Conservation (phyloP, 2,888 invertebrate genomes). For the Sipha maydis region DNA sequence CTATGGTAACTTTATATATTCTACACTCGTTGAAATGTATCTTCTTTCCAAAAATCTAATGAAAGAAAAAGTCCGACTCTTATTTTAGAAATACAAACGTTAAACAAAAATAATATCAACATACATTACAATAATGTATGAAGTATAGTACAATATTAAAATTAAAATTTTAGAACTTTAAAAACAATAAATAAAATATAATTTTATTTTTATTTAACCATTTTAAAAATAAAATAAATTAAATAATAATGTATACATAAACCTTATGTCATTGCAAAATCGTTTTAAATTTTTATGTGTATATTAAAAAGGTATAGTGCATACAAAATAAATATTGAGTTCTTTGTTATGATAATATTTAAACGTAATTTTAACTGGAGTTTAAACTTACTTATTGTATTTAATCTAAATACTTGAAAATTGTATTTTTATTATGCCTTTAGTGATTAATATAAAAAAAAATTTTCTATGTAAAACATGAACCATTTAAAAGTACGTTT, state of each 20-base stretch:
- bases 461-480: neutral
- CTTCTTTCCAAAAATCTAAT: slow-evolving; percentile 35
- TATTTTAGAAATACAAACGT: neutral
- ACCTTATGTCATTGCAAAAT: too few relatives aligned
- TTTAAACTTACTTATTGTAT: too few relatives aligned
- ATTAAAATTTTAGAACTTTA: neutral
- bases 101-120: neutral
- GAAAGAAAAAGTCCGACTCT: slow-evolving; percentile 12
- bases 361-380: too few relatives aligned
- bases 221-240: neutral
- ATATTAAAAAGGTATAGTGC: too few relatives aligned
- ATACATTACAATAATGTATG: neutral
- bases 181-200: slow-evolving; percentile 21
- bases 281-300: too few relatives aligned
- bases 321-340: too few relatives aligned
- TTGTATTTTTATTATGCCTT: too few relatives aligned
- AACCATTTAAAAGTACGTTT: neutral
- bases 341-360: too few relatives aligned
- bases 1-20: neutral
- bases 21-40: neutral
- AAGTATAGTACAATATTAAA: neutral
- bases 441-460: neutral
- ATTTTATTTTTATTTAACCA: neutral
- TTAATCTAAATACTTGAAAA: too few relatives aligned
- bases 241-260: too few relatives aligned